These are phyloP conservation scores for Petroica traversi DNA, from an alignment of 2,113 vertebrate species.

Conservation along the genomic window DNA sequence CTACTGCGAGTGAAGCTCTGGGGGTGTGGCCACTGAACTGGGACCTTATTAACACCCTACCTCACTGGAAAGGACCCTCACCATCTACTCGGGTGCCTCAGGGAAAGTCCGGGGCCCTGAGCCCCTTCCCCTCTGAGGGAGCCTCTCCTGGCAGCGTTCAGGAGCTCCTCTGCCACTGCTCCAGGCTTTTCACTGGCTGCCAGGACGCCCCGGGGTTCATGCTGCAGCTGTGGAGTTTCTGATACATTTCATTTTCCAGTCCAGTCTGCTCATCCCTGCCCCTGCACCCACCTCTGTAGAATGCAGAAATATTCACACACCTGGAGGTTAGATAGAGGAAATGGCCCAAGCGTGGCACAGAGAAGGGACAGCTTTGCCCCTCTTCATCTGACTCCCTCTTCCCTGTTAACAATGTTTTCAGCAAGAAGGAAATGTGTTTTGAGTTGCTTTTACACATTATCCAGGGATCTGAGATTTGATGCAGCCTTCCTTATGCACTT, in stretches of 20 bases:
- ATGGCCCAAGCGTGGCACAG: not conserved
- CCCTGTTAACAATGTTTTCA: not conserved
- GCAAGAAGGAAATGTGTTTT: not conserved
- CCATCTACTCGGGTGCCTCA: not conserved
- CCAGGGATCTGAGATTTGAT: not conserved
- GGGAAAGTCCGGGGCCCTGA: fast-evolving
- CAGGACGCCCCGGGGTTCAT: fast-evolving
- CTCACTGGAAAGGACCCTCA: not conserved
- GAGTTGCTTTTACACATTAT: not conserved
- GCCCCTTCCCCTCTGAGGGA: not conserved
- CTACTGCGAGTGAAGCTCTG: not conserved
- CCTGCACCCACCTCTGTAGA: not conserved
- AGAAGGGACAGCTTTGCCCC: not conserved
- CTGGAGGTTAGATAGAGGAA: not conserved
- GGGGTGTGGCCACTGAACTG: fast-evolving
- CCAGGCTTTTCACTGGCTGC: not conserved
- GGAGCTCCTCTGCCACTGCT: not conserved
- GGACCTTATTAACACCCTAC: fast-evolving
- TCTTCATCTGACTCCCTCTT: not conserved
- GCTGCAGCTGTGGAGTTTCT: not conserved
- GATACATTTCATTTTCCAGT: not conserved
- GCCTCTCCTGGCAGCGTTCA: not conserved
- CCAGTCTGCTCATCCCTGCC: fast-evolving
- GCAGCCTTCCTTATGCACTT: fast-evolving
- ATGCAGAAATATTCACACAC: not conserved